These are phyloP conservation scores for Phyllotreta striolata DNA, from an alignment of 2,888 invertebrate species.

Conservation along the genomic window DNA sequence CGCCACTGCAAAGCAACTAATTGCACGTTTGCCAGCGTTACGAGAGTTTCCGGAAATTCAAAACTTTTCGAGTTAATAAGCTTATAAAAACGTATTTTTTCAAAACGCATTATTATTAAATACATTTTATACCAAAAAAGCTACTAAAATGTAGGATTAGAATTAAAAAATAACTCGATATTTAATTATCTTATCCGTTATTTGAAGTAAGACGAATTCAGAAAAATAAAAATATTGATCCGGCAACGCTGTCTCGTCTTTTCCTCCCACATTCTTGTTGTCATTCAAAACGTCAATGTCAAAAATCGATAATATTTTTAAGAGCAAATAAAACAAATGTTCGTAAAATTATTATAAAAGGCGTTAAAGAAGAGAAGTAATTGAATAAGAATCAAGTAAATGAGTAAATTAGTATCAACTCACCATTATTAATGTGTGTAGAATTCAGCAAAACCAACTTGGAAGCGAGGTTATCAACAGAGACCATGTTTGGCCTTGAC, in stretches of 20 bases:
- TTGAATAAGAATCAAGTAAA: background rate
- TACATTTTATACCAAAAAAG: too few species aligned
- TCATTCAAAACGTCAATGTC: slow-evolving; percentile 3
- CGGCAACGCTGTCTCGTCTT: slow-evolving; percentile 13
- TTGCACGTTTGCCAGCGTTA: background rate
- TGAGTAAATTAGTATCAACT: slow-evolving; percentile 39
- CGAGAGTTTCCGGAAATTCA: too few species aligned
- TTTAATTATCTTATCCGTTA: background rate
- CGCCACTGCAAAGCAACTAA: background rate
- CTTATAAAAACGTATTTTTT: too few species aligned
- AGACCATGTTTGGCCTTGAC: slow-evolving; percentile 51
- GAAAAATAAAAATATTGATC: background rate
- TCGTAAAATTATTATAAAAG: background rate
- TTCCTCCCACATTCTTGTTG: background rate
- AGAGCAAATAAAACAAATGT: background rate
- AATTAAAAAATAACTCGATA: background rate
- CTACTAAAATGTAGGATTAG: background rate
- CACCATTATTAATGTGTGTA: slow-evolving; percentile 64
- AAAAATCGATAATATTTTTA: slow-evolving; percentile 14
- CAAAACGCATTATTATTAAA: too few species aligned
- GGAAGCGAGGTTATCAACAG: slow-evolving; percentile 65
- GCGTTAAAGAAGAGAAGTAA: background rate
- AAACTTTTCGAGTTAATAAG: too few species aligned
- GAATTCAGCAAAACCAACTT: slow-evolving; percentile 68
- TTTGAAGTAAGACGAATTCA: background rate